Evolutionary conservation across 2,797 vertebrate genomes (phyloP).

Genomic region (Sebastes nivosus): DNA sequence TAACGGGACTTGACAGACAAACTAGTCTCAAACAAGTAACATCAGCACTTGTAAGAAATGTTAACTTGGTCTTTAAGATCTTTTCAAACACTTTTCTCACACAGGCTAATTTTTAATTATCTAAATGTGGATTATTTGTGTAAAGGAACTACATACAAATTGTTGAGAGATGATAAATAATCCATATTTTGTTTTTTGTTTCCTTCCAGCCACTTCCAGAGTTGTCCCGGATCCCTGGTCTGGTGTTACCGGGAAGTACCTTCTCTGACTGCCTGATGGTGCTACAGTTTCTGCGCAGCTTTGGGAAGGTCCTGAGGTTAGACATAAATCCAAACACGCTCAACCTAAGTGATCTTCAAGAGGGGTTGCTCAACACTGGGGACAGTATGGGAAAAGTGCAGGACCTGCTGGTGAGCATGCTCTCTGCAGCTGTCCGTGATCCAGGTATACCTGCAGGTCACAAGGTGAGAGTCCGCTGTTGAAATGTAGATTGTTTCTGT

Average conservation of each 20-base stretch:
- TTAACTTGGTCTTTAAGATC: neutral
- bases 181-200: neutral
- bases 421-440: constrained; percentile 91
- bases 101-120: neutral
- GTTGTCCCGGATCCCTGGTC: constrained; percentile 89
- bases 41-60: neutral
- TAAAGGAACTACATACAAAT: neutral
- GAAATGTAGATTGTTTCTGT: neutral
- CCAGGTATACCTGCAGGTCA: constrained; percentile 91
- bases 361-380: constrained; percentile 90
- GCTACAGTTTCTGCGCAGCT: constrained; percentile 93
- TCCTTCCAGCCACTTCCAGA: constrained; percentile 89
- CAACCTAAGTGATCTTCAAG: constrained; percentile 87
- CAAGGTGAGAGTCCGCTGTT: constrained; percentile 81
- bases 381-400: constrained; percentile 88
- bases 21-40: neutral
- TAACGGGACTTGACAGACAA: neutral
- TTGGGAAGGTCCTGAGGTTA: constrained; percentile 93
- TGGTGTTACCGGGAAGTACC: constrained; percentile 86
- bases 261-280: constrained; percentile 96
- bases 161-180: neutral
- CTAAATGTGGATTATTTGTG: neutral
- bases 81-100: neutral
- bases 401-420: constrained; percentile 91
- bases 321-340: constrained; percentile 85